Base-by-base conservation (phyloP, 2,797 vertebrate genomes). In the Amazonetta brasiliensis region DNA sequence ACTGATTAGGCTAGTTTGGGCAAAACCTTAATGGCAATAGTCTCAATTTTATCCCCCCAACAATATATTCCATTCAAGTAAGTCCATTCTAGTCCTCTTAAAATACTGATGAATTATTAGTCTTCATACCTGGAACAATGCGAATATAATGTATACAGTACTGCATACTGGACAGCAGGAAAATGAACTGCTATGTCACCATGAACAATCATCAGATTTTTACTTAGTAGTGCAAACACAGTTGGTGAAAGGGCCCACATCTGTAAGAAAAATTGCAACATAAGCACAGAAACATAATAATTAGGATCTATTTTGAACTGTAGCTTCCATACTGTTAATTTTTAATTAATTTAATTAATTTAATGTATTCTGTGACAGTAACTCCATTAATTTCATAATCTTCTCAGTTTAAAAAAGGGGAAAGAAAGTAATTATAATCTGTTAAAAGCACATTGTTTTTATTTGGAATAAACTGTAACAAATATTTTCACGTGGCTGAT, bases 211-310 rank as follows among this genome's bases (percentile, higher is more conserved):
- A 98, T 98, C 97, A 99, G 97, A 84, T 99, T 99, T 94, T 99
- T 99, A 98, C 99, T 99, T 89, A 99, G 98, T 90, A 99, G 98
- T 52, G 99, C 98, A 94, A 99, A 99, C 73, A 99, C 99, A 0
- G 99, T 99, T 0, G 99, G 99, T 21, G 99, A 99, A 79, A 99
- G 97, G 2, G 99, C 99, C 99, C 99, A 99, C 99, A 99, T 99
- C 99, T 99, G 92, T 69, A 80, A 97, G 60, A 52, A 41, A 56
- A 97, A 90, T 62, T 17, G 30, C 35, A 89, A 88, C 22, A 69
- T 60, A 90, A 94, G 26, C 67, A 84, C 35, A 86, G 79, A 92
- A 80, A 71, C 35, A 28, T 18, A 17, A 78, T 25, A 62, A 78
- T 35, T 2, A 86, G 12, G 4, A 69, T 35, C 37, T 52, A 22